A percentile compares a stretch with the other conserved stretches of the same genome.
Conservation (phyloP, 2,113 vertebrate species). For the Triplophysa tibetana region DNA sequence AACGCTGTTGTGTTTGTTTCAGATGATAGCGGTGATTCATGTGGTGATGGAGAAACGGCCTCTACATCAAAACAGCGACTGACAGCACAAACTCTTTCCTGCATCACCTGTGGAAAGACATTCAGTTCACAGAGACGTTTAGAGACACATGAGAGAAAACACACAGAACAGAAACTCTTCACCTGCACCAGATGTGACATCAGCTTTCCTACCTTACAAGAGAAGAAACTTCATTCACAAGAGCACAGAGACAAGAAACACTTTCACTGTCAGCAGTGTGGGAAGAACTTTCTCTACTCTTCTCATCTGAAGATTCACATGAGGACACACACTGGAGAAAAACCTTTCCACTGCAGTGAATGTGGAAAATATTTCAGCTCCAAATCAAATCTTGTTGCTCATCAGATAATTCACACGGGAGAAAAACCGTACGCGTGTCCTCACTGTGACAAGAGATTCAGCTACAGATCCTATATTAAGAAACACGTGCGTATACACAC, state of each 20-base stretch:
- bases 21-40: background rate
- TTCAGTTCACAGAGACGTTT: background rate
- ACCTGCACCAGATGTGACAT: background rate
- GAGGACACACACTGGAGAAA: conserved; percentile 28
- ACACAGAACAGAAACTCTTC: background rate
- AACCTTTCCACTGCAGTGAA: conserved; percentile 14
- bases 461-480: no score
- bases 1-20: background rate
- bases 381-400: conserved; percentile 23
- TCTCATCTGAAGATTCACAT: background rate
- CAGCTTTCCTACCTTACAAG: background rate
- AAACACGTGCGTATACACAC: no score
- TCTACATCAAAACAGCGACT: background rate
- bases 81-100: background rate
- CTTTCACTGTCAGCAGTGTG: conserved; percentile 19
- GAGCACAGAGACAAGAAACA: background rate
- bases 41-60: background rate
- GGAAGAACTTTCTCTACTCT: background rate
- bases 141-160: background rate
- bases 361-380: conserved; percentile 39
- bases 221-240: background rate
- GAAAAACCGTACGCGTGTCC: conserved; percentile 20
- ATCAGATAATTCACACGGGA: conserved; percentile 29
- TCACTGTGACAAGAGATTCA: conserved; percentile 24
- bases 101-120: background rate